These are phyloP conservation scores for Didymodactylos carnosus DNA, from an alignment of 2,888 invertebrate species.

Conservation along the genomic window DNA sequence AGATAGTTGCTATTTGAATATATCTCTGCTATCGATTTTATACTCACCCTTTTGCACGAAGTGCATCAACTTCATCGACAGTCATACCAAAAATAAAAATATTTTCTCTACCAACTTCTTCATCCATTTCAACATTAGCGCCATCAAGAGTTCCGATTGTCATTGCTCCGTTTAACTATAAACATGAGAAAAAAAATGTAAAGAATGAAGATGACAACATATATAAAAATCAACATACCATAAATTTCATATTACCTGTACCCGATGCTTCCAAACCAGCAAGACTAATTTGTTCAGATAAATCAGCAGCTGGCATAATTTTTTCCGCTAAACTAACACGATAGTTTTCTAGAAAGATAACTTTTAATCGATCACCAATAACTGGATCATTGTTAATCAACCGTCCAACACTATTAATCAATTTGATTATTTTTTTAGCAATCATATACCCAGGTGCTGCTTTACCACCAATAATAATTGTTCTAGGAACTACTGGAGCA, in stretches of 20 bases:
- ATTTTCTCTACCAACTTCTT: conserved; percentile 88
- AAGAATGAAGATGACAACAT: too few relatives aligned
- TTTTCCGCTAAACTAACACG: conserved; percentile 91
- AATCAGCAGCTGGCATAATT: conserved; percentile 93
- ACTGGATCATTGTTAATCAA: conserved; percentile 93
- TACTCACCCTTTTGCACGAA: conserved; percentile 39
- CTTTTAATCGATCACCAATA: conserved; percentile 71
- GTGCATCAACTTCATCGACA: conserved; percentile 39
- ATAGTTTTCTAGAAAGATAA: conserved; percentile 41
- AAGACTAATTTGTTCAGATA: conserved; percentile 94
- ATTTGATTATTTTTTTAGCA: conserved; percentile 92
- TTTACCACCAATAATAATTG: conserved; percentile 67
- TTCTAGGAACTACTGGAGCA: conserved; percentile 61
- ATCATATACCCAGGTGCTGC: conserved; percentile 95
- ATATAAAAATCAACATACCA: too few relatives aligned
- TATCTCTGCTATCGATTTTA: not conserved
- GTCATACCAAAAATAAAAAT: conserved; percentile 76
- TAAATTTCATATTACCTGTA: conserved; percentile 99
- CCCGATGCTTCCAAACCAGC: conserved; percentile 98
- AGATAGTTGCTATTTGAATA: not conserved
- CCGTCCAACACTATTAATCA: conserved; percentile 74
- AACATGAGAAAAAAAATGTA: too few relatives aligned
- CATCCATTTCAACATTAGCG: conserved; percentile 85
- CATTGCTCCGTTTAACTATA: conserved; percentile 87
- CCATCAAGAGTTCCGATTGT: conserved; percentile 97